Evolutionary conservation across 2,888 invertebrate genomes (phyloP).

Genomic region (Sinohyriopsis cumingii): DNA sequence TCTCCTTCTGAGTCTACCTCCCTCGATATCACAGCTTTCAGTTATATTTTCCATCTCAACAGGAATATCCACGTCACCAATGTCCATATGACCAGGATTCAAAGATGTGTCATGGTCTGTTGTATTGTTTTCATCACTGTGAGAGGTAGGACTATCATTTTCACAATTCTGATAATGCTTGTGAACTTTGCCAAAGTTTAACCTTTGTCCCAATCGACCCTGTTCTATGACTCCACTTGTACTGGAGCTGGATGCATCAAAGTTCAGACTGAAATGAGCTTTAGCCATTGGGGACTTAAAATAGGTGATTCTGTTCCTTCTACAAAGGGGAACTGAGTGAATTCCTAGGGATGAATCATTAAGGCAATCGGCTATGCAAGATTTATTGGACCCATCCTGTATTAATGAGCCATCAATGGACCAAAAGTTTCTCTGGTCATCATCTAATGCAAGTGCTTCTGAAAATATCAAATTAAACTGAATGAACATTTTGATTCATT

Average conservation of each 20-base stretch:
- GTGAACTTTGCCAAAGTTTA: neutral
- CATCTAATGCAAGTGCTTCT: too few species aligned
- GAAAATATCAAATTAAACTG: too few species aligned
- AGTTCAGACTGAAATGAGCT: too few species aligned
- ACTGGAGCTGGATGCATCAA: conserved; percentile 29
- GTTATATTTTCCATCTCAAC: conserved; percentile 1
- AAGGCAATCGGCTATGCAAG: too few species aligned
- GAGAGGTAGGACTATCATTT: conserved; percentile 28
- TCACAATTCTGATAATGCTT: conserved; percentile 4
- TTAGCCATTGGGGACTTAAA: too few species aligned
- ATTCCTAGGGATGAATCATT: too few species aligned
- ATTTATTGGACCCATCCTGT: too few species aligned
- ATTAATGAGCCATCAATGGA: too few species aligned
- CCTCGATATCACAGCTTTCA: neutral
- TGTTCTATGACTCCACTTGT: conserved; percentile 40
- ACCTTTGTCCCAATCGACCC: conserved; percentile 31
- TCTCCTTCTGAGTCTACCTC: conserved; percentile 20
- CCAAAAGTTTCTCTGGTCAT: too few species aligned
- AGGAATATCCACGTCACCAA: conserved; percentile 6
- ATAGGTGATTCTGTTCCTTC: too few species aligned
- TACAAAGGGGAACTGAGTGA: too few species aligned
- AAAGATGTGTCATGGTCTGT: conserved; percentile 18
- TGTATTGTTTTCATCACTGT: conserved; percentile 27
- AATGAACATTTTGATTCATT: too few species aligned
- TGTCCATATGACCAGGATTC: conserved; percentile 3